Conservation (phyloP, 2,113 vertebrate species). For the Zosterops japonicus region DNA sequence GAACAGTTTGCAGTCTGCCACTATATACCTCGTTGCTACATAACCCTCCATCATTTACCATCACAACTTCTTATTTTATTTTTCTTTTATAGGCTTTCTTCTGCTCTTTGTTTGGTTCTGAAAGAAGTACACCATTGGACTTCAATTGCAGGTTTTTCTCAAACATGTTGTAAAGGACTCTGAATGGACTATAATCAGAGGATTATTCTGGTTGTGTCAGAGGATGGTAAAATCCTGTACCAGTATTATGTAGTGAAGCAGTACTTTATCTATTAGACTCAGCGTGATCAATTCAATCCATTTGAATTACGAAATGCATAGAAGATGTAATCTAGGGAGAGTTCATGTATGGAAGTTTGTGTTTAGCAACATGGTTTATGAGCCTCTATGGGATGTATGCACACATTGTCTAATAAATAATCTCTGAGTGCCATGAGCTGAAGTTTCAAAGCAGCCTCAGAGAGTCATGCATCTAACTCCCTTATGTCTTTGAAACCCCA, state of each 20-base stretch:
- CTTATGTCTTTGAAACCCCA: constrained; percentile 8
- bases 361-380: background rate
- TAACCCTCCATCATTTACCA: background rate
- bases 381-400: background rate
- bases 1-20: background rate
- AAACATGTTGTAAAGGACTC: background rate
- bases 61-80: background rate
- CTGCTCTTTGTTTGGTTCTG: background rate
- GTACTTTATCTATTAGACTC: background rate
- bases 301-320: background rate
- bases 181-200: background rate
- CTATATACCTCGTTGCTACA: fast-evolving
- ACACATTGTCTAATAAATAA: constrained; percentile 12
- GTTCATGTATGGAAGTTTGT: background rate
- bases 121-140: background rate
- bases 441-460: constrained; percentile 31
- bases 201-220: background rate
- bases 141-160: background rate
- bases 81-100: background rate
- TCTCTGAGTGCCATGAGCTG: background rate
- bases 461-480: constrained; percentile 29
- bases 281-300: background rate
- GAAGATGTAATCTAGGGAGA: background rate
- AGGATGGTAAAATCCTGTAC: background rate
- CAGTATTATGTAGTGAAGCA: background rate